A percentile compares a stretch with the other conserved stretches of the same genome.
These are phyloP conservation scores for Garrulus glandarius DNA, from an alignment of 2,797 vertebrate genomes.

Conservation along the genomic window DNA sequence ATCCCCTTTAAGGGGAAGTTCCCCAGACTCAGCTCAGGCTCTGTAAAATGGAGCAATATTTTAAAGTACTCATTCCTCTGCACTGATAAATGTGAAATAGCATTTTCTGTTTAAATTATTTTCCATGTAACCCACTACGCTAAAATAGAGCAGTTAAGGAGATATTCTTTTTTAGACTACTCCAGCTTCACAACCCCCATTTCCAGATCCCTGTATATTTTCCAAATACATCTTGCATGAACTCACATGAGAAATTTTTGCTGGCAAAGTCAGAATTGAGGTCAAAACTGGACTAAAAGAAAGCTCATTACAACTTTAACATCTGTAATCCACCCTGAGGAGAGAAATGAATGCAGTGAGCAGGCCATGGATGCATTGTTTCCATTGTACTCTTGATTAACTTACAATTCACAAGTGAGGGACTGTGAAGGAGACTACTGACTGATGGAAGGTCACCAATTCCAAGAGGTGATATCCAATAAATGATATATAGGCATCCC, in stretches of 20 bases:
- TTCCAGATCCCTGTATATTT: neutral
- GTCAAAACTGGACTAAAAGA: slow-evolving; percentile 62
- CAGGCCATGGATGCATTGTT: slow-evolving; percentile 43
- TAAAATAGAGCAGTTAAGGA: neutral
- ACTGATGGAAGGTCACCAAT: slow-evolving; percentile 63
- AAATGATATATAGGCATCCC: slow-evolving; percentile 48
- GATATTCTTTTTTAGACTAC: neutral
- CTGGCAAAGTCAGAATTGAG: slow-evolving; percentile 57
- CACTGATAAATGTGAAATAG: neutral
- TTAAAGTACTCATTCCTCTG: neutral
- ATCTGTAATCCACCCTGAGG: slow-evolving; percentile 57
- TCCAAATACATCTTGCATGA: neutral
- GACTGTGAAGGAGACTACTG: slow-evolving; percentile 62
- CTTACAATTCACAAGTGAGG: slow-evolving; percentile 61
- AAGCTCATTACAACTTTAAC: slow-evolving; percentile 66
- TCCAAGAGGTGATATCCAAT: slow-evolving; percentile 47
- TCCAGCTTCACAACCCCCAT: neutral
- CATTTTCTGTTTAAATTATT: neutral
- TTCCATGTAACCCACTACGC: neutral
- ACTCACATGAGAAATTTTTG: slow-evolving; percentile 14
- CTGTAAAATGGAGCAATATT: neutral
- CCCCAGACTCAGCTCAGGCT: neutral
- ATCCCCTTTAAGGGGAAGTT: neutral
- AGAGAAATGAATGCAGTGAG: slow-evolving; percentile 6
- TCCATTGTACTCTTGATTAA: slow-evolving; percentile 63